Base-by-base conservation (phyloP, 2,888 invertebrate genomes). In the Limnephilus marmoratus region DNA sequence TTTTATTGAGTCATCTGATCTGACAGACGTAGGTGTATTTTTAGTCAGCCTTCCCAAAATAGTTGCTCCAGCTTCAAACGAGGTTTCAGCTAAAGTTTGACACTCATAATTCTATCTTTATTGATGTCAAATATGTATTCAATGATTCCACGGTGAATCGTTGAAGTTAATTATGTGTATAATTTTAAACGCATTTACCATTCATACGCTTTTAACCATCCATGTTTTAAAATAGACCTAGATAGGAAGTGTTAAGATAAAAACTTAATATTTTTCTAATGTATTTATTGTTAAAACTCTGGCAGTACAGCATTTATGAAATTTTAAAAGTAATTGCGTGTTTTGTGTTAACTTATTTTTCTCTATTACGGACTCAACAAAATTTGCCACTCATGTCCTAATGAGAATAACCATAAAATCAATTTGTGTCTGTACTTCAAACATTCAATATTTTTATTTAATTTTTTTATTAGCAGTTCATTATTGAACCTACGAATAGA, bases 91-190 rank as follows among this genome's bases (percentile, higher is more conserved):
- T 68, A 24, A 68, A 68, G 68, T 68, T 68, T 24, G 24, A 68
- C 24, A 68, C n/a, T 24, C 68, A 68, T 68, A 68, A n/a, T 68
- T 24, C 3, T 68, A 24, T 68, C 68, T 68, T 68, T 68, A 68
- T 68, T 68, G 68, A n/a, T 68, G 68, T 68, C n/a, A 68, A 68
- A 68, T 68, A 68, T 68, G 68, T n/a, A 68, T 68, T 68, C 68
- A 24, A 68, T n/a, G n/a, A 68, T n/a, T 68, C 68, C 24, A 68
- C 68, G 9, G 68, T 68, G 15, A 68, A 24, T 68, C 9, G 9
- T 68, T 9, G 9, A 68, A 68, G 68, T 68, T n/a, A 68, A 68
- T 68, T 68, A 53, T 53, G 53, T n/a, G 24, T 68, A n/a, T 24
- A 68, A n/a, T 68, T 68, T 68, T 24, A 68, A 24, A 68, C 24